Evolutionary conservation across 2,888 invertebrate genomes (phyloP).

Genomic region (Dryomyza anilis): DNA sequence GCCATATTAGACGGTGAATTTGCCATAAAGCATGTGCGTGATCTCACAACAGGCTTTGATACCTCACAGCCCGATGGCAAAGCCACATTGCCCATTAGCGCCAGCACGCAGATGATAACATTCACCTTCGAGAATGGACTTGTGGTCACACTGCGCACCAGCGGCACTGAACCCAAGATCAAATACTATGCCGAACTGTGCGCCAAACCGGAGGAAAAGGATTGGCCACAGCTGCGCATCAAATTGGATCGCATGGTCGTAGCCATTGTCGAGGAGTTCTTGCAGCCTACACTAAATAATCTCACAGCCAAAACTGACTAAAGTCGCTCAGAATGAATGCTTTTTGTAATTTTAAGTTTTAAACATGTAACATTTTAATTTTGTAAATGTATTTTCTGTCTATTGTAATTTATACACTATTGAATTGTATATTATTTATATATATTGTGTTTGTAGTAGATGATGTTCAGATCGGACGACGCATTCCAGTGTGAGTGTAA

Average conservation of each 20-base stretch:
- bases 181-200: conserved; percentile 97
- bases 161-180: conserved; percentile 98
- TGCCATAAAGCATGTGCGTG: conserved; percentile 74
- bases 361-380: too few species aligned
- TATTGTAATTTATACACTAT: too few species aligned
- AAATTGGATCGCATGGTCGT: conserved; percentile 76
- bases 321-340: too few species aligned
- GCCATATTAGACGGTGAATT: conserved; percentile 69
- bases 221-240: conserved; percentile 67
- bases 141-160: conserved; percentile 87
- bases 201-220: conserved; percentile 69
- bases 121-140: conserved; percentile 88
- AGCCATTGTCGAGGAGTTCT: conserved; percentile 78
- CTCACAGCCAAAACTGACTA: conserved; percentile 55
- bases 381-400: too few species aligned
- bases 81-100: conserved; percentile 72
- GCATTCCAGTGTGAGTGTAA: conserved; percentile 7
- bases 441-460: background rate
- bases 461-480: background rate
- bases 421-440: background rate
- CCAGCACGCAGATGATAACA: conserved; percentile 88
- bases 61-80: conserved; percentile 71
- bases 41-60: conserved; percentile 84
- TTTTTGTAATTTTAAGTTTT: too few species aligned
- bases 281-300: conserved; percentile 76